Percentiles rank a stretch among this genome's conserved stretches.
phyloP scores from a whole-genome alignment of 2,113 vertebrate genomes.

The Reinhardtius hippoglossoides region DNA sequence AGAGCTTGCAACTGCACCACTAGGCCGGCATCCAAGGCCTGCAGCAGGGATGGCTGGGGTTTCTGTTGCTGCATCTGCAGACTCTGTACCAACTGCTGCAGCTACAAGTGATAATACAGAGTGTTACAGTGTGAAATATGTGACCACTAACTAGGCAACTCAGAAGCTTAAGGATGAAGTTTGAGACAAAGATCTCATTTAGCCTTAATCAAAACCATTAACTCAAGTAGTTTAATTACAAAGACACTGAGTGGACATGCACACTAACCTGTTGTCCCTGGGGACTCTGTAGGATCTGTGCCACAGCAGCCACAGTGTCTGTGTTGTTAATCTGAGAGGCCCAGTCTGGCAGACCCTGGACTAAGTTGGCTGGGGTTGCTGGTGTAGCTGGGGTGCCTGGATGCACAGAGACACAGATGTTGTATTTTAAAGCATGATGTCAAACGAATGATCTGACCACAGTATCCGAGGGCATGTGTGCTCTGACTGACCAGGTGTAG shows the following conservation, averaged over 20 bases:
- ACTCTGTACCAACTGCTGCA: constrained; percentile 97
- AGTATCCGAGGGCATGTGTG: background rate
- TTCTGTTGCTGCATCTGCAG: constrained; percentile 98
- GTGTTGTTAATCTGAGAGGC: constrained; percentile 97
- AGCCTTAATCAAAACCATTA: background rate
- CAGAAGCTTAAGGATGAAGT: background rate
- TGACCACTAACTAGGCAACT: background rate
- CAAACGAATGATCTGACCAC: background rate
- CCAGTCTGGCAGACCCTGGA: constrained; percentile 96
- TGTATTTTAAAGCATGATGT: background rate
- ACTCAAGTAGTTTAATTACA: background rate
- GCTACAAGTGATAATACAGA: constrained; percentile 72
- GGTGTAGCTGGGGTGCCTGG: constrained; percentile 96
- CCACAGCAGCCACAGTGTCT: constrained; percentile 95
- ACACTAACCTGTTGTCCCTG: constrained; percentile 95
- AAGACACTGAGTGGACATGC: background rate
- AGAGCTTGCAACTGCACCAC: constrained; percentile 97
- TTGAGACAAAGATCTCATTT: background rate
- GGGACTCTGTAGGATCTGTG: constrained; percentile 97
- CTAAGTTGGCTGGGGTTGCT: constrained; percentile 94
- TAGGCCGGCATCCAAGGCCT: constrained; percentile 95
- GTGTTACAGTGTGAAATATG: background rate
- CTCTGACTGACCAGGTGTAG: constrained; percentile 90
- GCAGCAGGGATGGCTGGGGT: constrained; percentile 95
- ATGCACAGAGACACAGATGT: background rate